phyloP scores from a whole-genome alignment of 2,888 invertebrate species.

The Ophion obscuratus region DNA sequence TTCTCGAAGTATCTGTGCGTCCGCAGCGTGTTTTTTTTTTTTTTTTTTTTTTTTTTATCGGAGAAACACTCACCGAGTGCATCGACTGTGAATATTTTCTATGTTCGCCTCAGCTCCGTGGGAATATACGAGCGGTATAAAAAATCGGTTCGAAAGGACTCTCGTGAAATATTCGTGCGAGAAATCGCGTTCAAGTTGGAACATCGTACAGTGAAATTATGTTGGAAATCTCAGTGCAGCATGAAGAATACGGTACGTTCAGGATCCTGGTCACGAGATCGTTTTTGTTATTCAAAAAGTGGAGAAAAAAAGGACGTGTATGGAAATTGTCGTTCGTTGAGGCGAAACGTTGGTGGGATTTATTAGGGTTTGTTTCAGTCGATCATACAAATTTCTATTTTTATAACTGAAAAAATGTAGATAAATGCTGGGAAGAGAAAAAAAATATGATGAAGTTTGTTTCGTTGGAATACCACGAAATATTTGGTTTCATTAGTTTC shows the following conservation, averaged over 20 bases:
- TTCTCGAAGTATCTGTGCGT: too few relatives aligned
- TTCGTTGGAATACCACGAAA: too few relatives aligned
- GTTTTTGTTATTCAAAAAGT: neutral
- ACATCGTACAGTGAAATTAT: slow-evolving; percentile 64
- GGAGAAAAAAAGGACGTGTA: too few relatives aligned
- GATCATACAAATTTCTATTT: too few relatives aligned
- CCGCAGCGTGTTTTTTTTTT: neutral
- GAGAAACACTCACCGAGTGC: neutral
- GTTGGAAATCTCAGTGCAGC: slow-evolving; percentile 75
- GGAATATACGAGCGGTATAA: neutral
- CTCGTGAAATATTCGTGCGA: slow-evolving; percentile 1
- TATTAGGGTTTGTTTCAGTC: too few relatives aligned
- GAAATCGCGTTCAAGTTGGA: neutral
- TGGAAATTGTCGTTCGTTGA: too few relatives aligned
- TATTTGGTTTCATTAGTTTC: too few relatives aligned
- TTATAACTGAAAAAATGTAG: too few relatives aligned
- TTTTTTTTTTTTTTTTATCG: neutral
- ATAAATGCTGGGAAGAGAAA: too few relatives aligned
- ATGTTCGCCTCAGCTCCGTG: neutral
- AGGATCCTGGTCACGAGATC: neutral
- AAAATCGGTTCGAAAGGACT: slow-evolving; percentile 6
- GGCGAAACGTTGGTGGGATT: too few relatives aligned
- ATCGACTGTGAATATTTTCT: neutral
- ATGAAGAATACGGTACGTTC: slow-evolving; percentile 76
- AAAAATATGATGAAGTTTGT: too few relatives aligned